Base-by-base conservation (phyloP, 2,113 vertebrate species). In the Mus spicilegus region DNA sequence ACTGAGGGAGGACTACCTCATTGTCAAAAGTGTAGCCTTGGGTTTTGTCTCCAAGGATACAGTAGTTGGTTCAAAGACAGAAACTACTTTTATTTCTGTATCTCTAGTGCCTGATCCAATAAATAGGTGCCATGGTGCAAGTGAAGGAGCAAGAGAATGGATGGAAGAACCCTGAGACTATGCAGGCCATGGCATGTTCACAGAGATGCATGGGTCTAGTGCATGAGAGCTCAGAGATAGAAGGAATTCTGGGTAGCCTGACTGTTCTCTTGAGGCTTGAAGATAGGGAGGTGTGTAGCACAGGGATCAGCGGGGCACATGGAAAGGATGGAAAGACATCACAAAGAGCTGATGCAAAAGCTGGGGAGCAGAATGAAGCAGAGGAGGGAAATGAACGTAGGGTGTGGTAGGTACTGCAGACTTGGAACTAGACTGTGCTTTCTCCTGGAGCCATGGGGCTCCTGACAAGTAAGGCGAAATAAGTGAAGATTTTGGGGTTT, bases 401-500 rank as follows among this genome's bases (percentile, higher is more conserved):
- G 26, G 4, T 85, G 58, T 39, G 82, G n/a, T 63, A 4, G 26
- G 49, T 16, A 5, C 28, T 17, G 7, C 65, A 39, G 85, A 70
- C 39, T 46, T 70, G 70, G 12, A 46, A 51, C 84, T 75, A 70
- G 91, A 46, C 26, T 54, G 26, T 20, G 30, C 77, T 97, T 85
- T 95, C 87, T 77, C 42, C 22, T 69, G 20, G 33, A 75, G 22
- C 12, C 51, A 36, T 30, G 16, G 17, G 58, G 0, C 0, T n/a
- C 73, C 87, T n/a, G 2, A 33, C 42, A 58, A 28, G 36, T 84
- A 76, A 1, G 36, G 33, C 51, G 42, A 65, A 46, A 33, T 22
- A 77, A 69, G 16, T 81, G 24, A 96, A 81, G 54, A 56, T 7
- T 33, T 58, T 87, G 61, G 65, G 42, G 69, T 87, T 94, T 94